A percentile compares a stretch with the other conserved stretches of the same genome.
phyloP scores from a whole-genome alignment of 2,888 invertebrate species.

The Cantharis nigra region DNA sequence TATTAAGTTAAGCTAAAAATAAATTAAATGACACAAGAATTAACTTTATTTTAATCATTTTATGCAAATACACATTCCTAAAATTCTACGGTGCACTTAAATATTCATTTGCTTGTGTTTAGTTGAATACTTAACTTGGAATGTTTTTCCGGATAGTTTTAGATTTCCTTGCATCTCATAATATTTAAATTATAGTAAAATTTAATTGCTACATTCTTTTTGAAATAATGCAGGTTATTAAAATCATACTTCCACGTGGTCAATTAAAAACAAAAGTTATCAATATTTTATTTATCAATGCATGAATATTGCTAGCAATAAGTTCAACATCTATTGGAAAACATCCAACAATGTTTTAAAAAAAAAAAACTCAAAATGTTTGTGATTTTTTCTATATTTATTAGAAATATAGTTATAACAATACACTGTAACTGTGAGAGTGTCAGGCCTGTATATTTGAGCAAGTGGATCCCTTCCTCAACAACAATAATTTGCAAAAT shows the following conservation, averaged over 20 bases:
- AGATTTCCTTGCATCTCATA: neutral
- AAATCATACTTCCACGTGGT: neutral
- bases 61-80: neutral
- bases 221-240: neutral
- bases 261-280: neutral
- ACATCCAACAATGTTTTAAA: neutral
- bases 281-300: neutral
- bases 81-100: neutral
- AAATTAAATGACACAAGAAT: neutral
- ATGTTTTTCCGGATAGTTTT: neutral
- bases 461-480: neutral
- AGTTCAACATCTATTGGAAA: neutral
- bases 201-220: neutral
- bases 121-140: neutral
- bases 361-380: neutral
- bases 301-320: neutral
- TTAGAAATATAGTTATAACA: neutral
- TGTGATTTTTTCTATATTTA: neutral
- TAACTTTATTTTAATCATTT: neutral
- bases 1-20: neutral
- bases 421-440: neutral
- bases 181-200: neutral
- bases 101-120: neutral
- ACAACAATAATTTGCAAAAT: neutral
- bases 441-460: neutral